These are phyloP conservation scores for Microcebus griseorufus DNA, from an alignment of 2,113 vertebrate genomes.

Conservation along the genomic window DNA sequence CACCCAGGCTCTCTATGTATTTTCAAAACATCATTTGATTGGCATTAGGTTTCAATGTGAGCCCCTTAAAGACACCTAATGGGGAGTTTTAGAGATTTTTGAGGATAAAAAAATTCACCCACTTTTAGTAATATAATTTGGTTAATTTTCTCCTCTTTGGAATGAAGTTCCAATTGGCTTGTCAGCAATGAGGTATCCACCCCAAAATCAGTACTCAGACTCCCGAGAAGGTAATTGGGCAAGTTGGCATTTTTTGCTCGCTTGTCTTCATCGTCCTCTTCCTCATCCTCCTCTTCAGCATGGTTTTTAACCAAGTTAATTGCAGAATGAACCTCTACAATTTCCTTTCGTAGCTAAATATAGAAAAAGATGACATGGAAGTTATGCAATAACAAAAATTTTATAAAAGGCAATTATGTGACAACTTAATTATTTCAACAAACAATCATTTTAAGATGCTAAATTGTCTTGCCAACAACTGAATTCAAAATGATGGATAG, in stretches of 20 bases:
- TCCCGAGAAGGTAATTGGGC: constrained; percentile 85
- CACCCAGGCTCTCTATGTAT: background rate
- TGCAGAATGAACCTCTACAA: constrained; percentile 74
- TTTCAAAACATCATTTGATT: background rate
- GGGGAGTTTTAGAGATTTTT: background rate
- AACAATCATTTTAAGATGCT: constrained; percentile 18
- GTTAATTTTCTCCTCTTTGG: constrained; percentile 92
- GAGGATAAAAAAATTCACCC: constrained; percentile 48
- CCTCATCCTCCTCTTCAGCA: constrained; percentile 74
- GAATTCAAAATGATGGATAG: background rate
- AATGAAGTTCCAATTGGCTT: constrained; percentile 90
- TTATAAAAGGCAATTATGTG: background rate
- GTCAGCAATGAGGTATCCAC: constrained; percentile 86
- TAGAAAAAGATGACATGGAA: constrained; percentile 57
- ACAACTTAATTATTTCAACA: constrained; percentile 25
- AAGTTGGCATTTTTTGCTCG: background rate
- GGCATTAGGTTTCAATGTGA: background rate
- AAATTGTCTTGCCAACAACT: constrained; percentile 54
- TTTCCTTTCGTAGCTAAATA: constrained; percentile 82
- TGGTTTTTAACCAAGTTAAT: constrained; percentile 23
- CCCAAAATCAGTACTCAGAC: constrained; percentile 89
- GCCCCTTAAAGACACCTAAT: background rate
- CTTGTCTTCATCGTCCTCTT: constrained; percentile 77
- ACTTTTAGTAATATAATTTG: constrained; percentile 94
- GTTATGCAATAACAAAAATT: background rate